Conservation (phyloP, 2,113 vertebrate species). For the Calyptommatus sinebrachiatus region DNA sequence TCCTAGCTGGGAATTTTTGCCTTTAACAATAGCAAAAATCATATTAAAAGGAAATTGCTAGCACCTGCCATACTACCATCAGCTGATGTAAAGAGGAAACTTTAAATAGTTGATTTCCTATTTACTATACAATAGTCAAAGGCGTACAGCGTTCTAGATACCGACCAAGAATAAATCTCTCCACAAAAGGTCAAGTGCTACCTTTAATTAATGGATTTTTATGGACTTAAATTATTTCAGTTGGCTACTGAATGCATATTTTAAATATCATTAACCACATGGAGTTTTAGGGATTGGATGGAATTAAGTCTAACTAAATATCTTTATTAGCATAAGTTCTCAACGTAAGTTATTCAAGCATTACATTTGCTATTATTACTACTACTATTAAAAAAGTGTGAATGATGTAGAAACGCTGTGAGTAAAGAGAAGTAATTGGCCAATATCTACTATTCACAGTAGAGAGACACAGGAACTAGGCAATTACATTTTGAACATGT, state of each 20-base stretch:
- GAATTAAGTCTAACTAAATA: background rate
- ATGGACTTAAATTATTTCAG: background rate
- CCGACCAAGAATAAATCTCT: background rate
- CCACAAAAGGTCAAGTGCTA: background rate
- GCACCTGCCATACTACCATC: background rate
- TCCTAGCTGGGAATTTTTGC: background rate
- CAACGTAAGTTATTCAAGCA: background rate
- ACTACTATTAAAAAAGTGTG: background rate
- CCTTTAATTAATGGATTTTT: background rate
- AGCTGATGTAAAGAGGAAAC: background rate
- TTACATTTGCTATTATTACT: conserved; percentile 1
- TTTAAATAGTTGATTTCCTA: background rate
- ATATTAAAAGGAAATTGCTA: background rate
- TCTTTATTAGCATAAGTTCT: background rate
- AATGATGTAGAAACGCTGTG: background rate
- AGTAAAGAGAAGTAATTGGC: background rate
- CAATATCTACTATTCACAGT: conserved; percentile 3
- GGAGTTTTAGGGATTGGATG: background rate
- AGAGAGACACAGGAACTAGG: conserved; percentile 8
- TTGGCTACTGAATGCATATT: background rate
- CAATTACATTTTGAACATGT: conserved; percentile 3
- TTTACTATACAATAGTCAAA: background rate
- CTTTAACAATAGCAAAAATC: background rate
- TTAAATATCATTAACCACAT: background rate
- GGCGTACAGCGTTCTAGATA: background rate